Conservation (phyloP, 2,797 vertebrate genomes). For the Eremophila alpestris region DNA sequence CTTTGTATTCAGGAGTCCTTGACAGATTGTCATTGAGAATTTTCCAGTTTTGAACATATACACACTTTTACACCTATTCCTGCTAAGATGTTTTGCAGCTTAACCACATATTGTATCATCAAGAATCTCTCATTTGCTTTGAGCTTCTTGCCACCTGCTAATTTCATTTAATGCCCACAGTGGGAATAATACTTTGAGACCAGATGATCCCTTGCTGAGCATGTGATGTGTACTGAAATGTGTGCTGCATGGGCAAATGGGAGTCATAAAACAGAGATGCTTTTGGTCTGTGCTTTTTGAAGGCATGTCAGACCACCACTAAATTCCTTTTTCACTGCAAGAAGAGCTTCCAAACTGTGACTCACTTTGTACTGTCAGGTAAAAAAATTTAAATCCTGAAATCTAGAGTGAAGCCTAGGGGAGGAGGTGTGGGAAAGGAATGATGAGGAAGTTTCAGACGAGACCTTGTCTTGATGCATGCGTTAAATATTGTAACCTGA, state of each 20-base stretch:
- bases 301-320: background rate
- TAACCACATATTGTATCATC: background rate
- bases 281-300: background rate
- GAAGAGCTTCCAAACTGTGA: background rate
- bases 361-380: background rate
- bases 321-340: background rate
- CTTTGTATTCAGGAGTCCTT: background rate
- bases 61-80: background rate
- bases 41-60: background rate
- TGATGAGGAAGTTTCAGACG: background rate
- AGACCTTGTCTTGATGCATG: background rate
- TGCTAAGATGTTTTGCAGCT: background rate
- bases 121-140: background rate
- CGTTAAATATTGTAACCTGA: background rate
- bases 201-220: background rate
- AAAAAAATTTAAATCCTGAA: background rate
- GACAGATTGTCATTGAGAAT: background rate
- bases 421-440: background rate
- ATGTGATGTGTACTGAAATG: background rate
- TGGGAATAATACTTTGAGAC: background rate
- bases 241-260: background rate
- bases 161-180: slow-evolving; percentile 8
- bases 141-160: background rate
- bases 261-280: background rate
- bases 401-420: background rate